A percentile compares a stretch with the other conserved stretches of the same genome.
phyloP scores from a whole-genome alignment of 2,888 invertebrate genomes.

The Eupithecia pulchellata region DNA sequence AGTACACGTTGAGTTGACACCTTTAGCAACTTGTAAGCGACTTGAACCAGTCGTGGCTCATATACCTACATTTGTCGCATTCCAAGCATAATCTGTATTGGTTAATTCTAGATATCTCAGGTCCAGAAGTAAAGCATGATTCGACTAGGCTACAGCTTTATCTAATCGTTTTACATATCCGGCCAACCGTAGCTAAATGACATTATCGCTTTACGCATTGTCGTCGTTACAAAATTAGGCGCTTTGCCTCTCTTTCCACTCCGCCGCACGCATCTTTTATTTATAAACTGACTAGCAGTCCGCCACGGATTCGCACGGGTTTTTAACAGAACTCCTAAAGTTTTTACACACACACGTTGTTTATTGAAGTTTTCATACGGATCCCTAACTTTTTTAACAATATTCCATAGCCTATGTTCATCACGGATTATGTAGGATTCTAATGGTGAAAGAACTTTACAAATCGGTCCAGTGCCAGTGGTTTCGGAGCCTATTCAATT shows the following conservation, averaged over 20 bases:
- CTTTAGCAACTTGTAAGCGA: conserved; percentile 11
- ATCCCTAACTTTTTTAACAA: too few species aligned
- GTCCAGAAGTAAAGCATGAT: not conserved
- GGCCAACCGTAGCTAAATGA: not conserved
- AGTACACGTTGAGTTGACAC: conserved; percentile 31
- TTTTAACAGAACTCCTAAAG: too few species aligned
- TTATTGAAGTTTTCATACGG: too few species aligned
- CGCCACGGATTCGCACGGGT: too few species aligned
- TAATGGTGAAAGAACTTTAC: too few species aligned
- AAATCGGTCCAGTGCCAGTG: too few species aligned
- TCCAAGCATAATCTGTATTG: not conserved
- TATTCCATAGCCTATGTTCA: too few species aligned
- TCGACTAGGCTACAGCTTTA: not conserved
- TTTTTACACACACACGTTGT: too few species aligned
- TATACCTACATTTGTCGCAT: not conserved
- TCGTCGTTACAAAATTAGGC: not conserved
- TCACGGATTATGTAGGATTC: too few species aligned
- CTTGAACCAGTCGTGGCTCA: not conserved
- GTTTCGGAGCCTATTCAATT: too few species aligned
- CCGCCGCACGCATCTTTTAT: too few species aligned
- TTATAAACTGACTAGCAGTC: too few species aligned
- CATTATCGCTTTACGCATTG: not conserved
- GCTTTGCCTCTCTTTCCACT: not conserved
- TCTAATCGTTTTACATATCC: not conserved
- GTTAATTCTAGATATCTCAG: not conserved